phyloP scores from a whole-genome alignment of 2,888 invertebrate species.

The Muschampia plurimacula region DNA sequence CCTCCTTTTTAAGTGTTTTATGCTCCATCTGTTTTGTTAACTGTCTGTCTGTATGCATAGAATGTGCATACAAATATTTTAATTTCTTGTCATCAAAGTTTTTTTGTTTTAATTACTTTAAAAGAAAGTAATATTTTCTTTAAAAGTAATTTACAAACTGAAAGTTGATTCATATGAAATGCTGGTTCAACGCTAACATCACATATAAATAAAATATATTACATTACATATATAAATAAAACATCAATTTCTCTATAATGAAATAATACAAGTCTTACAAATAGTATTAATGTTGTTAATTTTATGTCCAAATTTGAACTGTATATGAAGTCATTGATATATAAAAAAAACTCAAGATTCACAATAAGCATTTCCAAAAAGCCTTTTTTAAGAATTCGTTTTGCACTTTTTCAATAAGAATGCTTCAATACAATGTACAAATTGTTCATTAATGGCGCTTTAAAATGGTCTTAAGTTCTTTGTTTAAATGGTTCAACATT shows the following conservation, averaged over 20 bases:
- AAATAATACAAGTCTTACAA: not conserved
- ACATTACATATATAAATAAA: not conserved
- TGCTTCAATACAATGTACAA: too few species aligned
- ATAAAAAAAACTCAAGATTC: too few species aligned
- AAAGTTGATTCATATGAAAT: not conserved
- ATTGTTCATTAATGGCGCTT: too few species aligned
- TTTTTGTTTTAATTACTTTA: not conserved
- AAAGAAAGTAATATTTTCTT: not conserved
- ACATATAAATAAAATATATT: not conserved
- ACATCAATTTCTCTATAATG: not conserved
- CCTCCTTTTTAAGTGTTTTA: not conserved
- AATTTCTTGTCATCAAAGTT: not conserved
- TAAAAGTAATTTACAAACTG: not conserved
- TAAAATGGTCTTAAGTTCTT: too few species aligned
- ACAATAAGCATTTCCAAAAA: too few species aligned
- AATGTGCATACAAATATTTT: not conserved
- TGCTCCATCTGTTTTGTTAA: not conserved
- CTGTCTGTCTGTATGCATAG: not conserved
- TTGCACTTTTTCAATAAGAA: too few species aligned
- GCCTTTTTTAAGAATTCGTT: too few species aligned
- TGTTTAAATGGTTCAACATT: too few species aligned
- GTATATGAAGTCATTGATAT: too few species aligned
- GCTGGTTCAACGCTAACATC: not conserved
- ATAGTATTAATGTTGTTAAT: not conserved
- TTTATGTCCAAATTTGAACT: not conserved